Base-by-base conservation (phyloP, 1,140 invertebrate genomes). In the Hestina assimilis region DNA sequence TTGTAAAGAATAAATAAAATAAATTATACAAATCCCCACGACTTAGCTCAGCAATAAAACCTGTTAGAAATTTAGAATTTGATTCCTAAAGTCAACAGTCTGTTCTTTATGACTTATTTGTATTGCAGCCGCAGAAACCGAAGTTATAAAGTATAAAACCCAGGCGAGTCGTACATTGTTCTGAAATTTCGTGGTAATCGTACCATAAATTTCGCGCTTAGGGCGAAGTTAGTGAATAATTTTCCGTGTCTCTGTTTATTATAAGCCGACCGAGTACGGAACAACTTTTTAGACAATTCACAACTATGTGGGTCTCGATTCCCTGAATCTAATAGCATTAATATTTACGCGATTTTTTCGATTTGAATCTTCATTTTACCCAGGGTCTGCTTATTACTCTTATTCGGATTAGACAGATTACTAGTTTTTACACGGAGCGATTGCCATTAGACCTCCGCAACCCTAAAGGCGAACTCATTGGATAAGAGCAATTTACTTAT, bases 171-270 rank as follows among this genome's bases (percentile, higher is more conserved):
- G 75, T 82, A 80, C 75, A 75, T 79, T 80, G 77, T 78, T 64
- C 64, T 69, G 70, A 77, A 79, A 82, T 77, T 84, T 76, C 68
- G 76, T 66, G 79, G 81, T 82, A 75, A 84, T 69, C 72, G 69
- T 79, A 77, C 79, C 76, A 84, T 84, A 84, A 81, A 82, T 82
- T 81, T 80, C 70, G 63, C 68, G 67, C 71, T 84, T 75, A 70
- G 69, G 64, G 57, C 66, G 72, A 82, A 84, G 75, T 84, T 82
- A 74, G 76, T 74, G 77, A 82, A 84, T 82, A 82, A 82, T 79
- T 79, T 82, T 79, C 73, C 66, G 66, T 79, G 75, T 79, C 74
- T 81, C 75, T 79, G 79, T 79, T 82, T 76, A 77, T 82, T 82
- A 75, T 81, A 78, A 83, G 70, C 74, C 57, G 55, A 59, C 57